Base-by-base conservation (phyloP, 2,888 invertebrate genomes). In the Lymantria dispar region DNA sequence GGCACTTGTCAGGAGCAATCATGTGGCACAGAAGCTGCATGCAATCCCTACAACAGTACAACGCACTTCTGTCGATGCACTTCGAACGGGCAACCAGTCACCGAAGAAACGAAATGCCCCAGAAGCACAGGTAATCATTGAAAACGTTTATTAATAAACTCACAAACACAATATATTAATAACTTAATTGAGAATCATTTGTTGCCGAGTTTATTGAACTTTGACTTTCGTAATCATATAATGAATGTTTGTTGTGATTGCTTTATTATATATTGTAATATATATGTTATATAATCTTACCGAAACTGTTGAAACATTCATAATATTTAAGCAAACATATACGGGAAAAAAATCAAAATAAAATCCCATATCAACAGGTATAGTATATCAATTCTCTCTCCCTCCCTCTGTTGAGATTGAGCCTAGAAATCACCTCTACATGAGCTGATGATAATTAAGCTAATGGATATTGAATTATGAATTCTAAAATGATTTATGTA, bases 1-100 rank as follows among this genome's bases (percentile, higher is more conserved):
- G 91, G 91, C 10, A 64, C 73, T 11, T 92, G 92, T 60, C 60
- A 71, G 14, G 80, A 84, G 1, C 83, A 85, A 5, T 87, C 92
- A 36, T 94, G 94, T 68, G 92, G 92, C 1, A 84, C 80, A 22
- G 94, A 94, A 57, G 93, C 93, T 0, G 94, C 94, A 0, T 94
- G 94, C 68, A 81, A 77, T 15, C 80, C 83, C 50, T 69, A 80
- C 38, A 88, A 91, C 48, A 75, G 77, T 54, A 78, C 79, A 51
- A 87, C 86, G 14, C 92, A 92, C 64, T 67, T 48, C 45, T 67
- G 66, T 68, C 78, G 94, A 3, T 94, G 94, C 70, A 93, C 94
- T 3, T 93, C 94, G 70, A 94, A 94, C 70, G 83, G 83, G n/a
- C 87, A 90, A 31, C 87, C 88, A 1, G 93, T 94, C 3, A 93